Evolutionary conservation across 92 coral and sea anemone genomes (phyloP).

Genomic region (Zoanthus gigantus): DNA sequence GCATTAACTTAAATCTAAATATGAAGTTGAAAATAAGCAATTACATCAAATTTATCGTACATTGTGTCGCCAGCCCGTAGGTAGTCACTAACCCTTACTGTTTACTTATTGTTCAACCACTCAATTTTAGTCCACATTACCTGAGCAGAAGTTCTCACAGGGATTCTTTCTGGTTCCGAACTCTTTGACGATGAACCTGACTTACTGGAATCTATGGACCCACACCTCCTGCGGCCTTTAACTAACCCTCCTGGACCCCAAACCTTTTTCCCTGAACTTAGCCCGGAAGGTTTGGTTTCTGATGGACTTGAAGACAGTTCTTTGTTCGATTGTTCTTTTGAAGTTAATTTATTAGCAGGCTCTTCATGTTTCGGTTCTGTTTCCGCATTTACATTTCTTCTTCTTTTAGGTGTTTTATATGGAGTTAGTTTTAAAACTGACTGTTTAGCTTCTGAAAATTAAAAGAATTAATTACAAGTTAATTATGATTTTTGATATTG

Average conservation of each 20-base stretch:
- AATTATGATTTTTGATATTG: background rate
- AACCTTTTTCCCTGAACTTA: slow-evolving; percentile 55
- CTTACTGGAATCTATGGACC: slow-evolving; percentile 75
- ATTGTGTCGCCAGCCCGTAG: too few relatives aligned
- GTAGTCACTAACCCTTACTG: too few relatives aligned
- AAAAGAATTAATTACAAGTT: background rate
- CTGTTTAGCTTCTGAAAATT: slow-evolving; percentile 45
- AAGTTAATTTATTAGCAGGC: background rate
- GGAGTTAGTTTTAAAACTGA: slow-evolving; percentile 79
- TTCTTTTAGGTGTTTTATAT: slow-evolving; percentile 74
- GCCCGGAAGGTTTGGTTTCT: slow-evolving; percentile 45
- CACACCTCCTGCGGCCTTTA: slow-evolving; percentile 63
- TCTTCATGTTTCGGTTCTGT: slow-evolving; percentile 2
- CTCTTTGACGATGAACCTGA: slow-evolving; percentile 89
- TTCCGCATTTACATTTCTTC: background rate
- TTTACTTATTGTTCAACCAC: too few relatives aligned
- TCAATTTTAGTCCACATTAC: background rate
- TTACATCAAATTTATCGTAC: too few relatives aligned
- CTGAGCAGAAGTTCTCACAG: slow-evolving; percentile 25
- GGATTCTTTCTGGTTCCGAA: slow-evolving; percentile 79
- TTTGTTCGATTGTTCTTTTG: slow-evolving; percentile 13
- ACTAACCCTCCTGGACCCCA: slow-evolving; percentile 93
- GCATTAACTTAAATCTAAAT: too few relatives aligned
- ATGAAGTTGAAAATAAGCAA: too few relatives aligned
- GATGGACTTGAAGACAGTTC: slow-evolving; percentile 29